phyloP scores from a whole-genome alignment of 2,888 invertebrate species.

The Corbicula japonica region DNA sequence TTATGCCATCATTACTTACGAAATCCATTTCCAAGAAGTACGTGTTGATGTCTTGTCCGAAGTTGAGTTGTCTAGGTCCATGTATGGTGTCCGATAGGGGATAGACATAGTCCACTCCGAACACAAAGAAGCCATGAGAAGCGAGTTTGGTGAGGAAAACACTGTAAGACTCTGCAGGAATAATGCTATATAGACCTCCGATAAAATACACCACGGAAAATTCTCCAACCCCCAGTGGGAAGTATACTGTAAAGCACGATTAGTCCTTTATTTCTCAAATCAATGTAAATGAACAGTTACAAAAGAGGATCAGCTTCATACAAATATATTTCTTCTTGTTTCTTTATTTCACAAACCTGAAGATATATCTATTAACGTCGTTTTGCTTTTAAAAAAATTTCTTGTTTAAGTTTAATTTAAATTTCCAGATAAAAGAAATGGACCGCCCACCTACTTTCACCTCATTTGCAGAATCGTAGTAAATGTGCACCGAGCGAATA shows the following conservation, averaged over 20 bases:
- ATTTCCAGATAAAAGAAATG: too few species aligned
- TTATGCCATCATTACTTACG: slow-evolving; percentile 38
- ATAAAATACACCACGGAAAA: slow-evolving; percentile 68
- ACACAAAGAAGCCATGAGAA: slow-evolving; percentile 74
- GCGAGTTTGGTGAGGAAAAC: slow-evolving; percentile 64
- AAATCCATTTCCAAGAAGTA: slow-evolving; percentile 59
- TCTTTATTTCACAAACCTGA: neutral
- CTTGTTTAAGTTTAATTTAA: too few species aligned
- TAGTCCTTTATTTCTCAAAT: too few species aligned
- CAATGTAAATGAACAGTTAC: too few species aligned
- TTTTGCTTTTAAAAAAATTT: too few species aligned
- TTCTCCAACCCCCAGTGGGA: slow-evolving; percentile 54
- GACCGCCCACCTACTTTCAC: too few species aligned
- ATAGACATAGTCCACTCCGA: slow-evolving; percentile 69
- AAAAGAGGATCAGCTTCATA: neutral
- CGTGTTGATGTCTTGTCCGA: slow-evolving; percentile 49
- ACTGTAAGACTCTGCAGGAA: slow-evolving; percentile 69
- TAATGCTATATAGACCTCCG: slow-evolving; percentile 60
- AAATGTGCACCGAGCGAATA: too few species aligned
- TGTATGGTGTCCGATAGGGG: too few species aligned
- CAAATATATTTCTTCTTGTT: neutral
- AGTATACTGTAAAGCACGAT: slow-evolving; percentile 62
- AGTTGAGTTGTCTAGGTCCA: neutral
- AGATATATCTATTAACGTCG: too few species aligned
- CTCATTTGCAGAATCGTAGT: too few species aligned